These are phyloP conservation scores for Chaetodon auriga DNA, from an alignment of 2,113 vertebrate species.

Conservation along the genomic window DNA sequence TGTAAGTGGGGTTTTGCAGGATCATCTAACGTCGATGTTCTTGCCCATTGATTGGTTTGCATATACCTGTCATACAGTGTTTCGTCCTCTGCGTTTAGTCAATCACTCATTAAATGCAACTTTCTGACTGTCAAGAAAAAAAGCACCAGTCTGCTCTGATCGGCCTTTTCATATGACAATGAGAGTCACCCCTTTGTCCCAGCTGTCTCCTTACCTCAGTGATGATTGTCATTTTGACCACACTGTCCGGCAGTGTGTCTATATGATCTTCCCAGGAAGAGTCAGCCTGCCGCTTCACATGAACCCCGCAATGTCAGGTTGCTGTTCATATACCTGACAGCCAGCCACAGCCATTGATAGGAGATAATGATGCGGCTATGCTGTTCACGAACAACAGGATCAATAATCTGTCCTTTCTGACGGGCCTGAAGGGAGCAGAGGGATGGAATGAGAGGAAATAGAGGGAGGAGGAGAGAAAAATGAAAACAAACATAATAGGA, in stretches of 20 bases:
- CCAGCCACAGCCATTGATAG: conserved; percentile 17
- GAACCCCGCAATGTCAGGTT: conserved; percentile 28
- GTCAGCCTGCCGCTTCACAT: conserved; percentile 28
- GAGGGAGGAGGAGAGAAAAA: background rate
- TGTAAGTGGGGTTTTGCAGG: too few species aligned
- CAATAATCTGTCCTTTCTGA: conserved; percentile 65
- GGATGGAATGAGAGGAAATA: background rate
- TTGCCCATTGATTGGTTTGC: too few species aligned
- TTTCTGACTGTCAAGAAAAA: too few species aligned
- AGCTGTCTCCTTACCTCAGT: conserved; percentile 16
- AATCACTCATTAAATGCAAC: too few species aligned
- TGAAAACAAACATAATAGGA: conserved; percentile 18
- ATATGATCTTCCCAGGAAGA: conserved; percentile 15
- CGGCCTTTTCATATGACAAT: background rate
- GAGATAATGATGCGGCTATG: conserved; percentile 51
- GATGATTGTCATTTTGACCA: conserved; percentile 31
- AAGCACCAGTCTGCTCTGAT: background rate
- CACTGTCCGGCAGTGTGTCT: conserved; percentile 6
- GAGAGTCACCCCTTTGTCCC: background rate
- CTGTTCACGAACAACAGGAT: conserved; percentile 48
- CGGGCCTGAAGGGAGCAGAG: background rate
- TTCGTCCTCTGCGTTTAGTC: too few species aligned
- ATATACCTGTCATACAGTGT: too few species aligned
- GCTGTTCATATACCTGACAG: conserved; percentile 44
- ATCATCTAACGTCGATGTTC: too few species aligned